A percentile compares a stretch with the other conserved stretches of the same genome.
phyloP scores from a whole-genome alignment of 2,797 vertebrate species.

The Chelidonichthys spinosus region DNA sequence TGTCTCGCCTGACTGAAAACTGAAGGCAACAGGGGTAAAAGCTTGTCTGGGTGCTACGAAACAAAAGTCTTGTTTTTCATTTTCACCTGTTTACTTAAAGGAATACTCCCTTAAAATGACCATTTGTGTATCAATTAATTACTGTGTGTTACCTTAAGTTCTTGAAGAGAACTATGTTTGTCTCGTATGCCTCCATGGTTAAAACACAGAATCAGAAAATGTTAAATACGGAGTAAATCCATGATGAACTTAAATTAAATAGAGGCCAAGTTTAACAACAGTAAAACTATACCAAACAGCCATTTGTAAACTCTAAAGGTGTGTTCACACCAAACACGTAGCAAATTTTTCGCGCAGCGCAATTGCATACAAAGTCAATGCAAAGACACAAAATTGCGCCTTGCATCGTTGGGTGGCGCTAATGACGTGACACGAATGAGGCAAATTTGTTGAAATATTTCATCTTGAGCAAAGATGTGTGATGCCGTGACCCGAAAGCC shows the following conservation, averaged over 20 bases:
- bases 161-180: not conserved
- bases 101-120: not conserved
- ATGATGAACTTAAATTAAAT: not conserved
- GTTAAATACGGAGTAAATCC: too few relatives aligned
- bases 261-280: not conserved
- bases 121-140: not conserved
- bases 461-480: too few relatives aligned
- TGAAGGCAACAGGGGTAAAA: slow-evolving; percentile 91
- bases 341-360: too few relatives aligned
- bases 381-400: too few relatives aligned
- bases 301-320: not conserved
- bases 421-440: too few relatives aligned
- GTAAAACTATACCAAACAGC: not conserved
- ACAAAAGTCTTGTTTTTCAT: slow-evolving; percentile 75
- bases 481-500: too few relatives aligned
- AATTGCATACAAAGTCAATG: too few relatives aligned
- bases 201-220: too few relatives aligned
- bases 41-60: slow-evolving; percentile 90
- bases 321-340: too few relatives aligned
- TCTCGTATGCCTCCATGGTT: too few relatives aligned
- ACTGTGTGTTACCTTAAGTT: not conserved
- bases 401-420: too few relatives aligned
- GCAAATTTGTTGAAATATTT: too few relatives aligned
- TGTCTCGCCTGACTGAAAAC: slow-evolving; percentile 82
- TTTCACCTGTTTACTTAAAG: slow-evolving; percentile 67